Base-by-base conservation (phyloP, 2,888 invertebrate genomes). In the Micoletzkya japonica region DNA sequence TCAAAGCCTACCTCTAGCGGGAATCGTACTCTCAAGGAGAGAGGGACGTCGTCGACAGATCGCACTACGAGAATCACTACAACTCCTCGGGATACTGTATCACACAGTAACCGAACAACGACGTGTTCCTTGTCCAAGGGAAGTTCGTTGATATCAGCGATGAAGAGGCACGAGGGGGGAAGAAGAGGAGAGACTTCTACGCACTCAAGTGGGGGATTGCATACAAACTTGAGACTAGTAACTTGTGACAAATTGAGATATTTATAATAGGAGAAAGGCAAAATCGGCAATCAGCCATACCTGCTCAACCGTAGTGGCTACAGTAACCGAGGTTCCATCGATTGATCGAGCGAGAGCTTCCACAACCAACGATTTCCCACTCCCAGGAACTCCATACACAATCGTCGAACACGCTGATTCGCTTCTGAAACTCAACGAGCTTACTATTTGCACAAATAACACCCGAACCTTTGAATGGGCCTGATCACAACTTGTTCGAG, bases 351-450 rank as follows among this genome's bases (percentile, higher is more conserved):
- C 70, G 3, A 81, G 30, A 10, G 78, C 71, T 37, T 73, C 64
- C 44, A 82, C 73, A 20, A 82, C 30, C 58, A 77, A 61, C 0
- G 80, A 72, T 68, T 82, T 82, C 64, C 82, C 82, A 57, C 73
- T 75, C 44, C 82, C 82, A 2, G 82, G 78, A n/a, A 80, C 70
- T 32, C 82, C 82, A 73, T 75, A 80, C 34, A 82, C 52, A n/a
- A 82, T 63, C 0, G 79, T 69, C 0, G 79, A 77, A 57, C 81
- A 78, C 14, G 77, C 75, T 0, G 39, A 10, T n/a, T 73, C 59
- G 2, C 71, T 68, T 4, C 76, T 73, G 37, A 56, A 76, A 63
- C 6, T 14, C 6, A 56, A 30, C 26, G 39, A 10, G 39, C 39
- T 6, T 39, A 7, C 7, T 50, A 36, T 14, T 50, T 74, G 24